Conservation (phyloP, 2,113 vertebrate species). For the Xiphophorus couchianus region DNA sequence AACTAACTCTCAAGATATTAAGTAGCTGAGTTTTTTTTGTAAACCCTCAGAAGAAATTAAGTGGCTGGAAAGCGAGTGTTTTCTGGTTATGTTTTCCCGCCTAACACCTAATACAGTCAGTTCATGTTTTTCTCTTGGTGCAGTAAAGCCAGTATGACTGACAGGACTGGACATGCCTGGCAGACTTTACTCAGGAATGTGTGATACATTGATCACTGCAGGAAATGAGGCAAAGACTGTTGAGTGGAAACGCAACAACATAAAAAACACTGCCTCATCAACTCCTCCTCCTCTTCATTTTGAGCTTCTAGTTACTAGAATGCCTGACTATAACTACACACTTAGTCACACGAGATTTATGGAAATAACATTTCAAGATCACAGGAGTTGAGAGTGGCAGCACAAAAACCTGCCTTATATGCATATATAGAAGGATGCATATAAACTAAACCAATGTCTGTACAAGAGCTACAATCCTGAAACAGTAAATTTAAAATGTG, state of each 20-base stretch:
- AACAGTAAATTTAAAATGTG: neutral
- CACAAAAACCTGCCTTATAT: no score
- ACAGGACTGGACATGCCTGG: conserved; percentile 47
- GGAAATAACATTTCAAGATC: neutral
- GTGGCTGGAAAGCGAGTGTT: neutral
- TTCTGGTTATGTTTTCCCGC: neutral
- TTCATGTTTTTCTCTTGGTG: conserved; percentile 26
- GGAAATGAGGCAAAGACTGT: neutral
- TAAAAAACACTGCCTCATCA: neutral
- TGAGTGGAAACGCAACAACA: neutral
- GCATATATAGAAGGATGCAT: neutral
- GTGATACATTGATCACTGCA: conserved; percentile 3
- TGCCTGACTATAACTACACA: neutral
- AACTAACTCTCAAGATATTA: neutral
- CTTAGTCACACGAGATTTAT: neutral
- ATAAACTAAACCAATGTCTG: neutral
- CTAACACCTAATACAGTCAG: neutral
- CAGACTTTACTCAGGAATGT: conserved; percentile 55
- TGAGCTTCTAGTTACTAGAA: neutral
- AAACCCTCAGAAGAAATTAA: neutral
- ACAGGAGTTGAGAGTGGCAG: neutral
- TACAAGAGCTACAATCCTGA: neutral
- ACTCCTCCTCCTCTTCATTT: neutral
- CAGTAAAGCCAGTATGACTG: neutral
- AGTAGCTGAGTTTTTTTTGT: neutral